Evolutionary conservation across 2,888 invertebrate genomes (phyloP), one percentile per base, ranked within the genome.

Genomic region (Philhelius pedissequus): DNA sequence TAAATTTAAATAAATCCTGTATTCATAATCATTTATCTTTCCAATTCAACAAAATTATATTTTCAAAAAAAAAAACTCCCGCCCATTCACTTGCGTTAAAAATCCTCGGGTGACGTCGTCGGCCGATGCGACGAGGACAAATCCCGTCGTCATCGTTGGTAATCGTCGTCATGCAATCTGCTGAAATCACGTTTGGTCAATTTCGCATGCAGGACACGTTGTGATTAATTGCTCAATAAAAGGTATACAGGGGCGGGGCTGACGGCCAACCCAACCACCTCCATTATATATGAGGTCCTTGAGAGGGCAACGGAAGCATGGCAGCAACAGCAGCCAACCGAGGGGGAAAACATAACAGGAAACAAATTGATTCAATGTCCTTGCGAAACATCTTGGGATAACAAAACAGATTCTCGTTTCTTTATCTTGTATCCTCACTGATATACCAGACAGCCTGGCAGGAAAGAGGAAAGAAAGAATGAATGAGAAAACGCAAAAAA

Each of bases 201-300:
- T 88, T 89, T 87, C 87, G 87, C 88, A 88, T 88, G 88, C 87
- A 88, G 87, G 88, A 87, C 88, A 88, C 88, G 88, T 88, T 89
- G 88, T 89, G 88, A 89, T 89, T 89, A 89, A 89, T 89, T 89
- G 88, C 88, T 87, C 86, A 87, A 79, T 87, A 87, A 86, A 86
- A 84, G 70, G 70, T 38, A n/a, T n/a, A 58, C 32, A 40, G 66
- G 66, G 52, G 66, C 75, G 71, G 75, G 80, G 66, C 58, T 56
- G n/a, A 15, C 15, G 7, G 8, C 45, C 30, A 30, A 5, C 15
- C 9, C 35, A 66, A 20, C 20, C 38, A n/a, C 22, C 58, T 38
- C 1, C n/a, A n/a, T 22, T 2, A 3, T 2, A 8, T 4, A 4
- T 1, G 11, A 1, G 2, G 4, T 66, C 66, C 50, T 35, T 62